Conservation (phyloP, 1,140 invertebrate species). For the Zaprionus ghesquierei region DNA sequence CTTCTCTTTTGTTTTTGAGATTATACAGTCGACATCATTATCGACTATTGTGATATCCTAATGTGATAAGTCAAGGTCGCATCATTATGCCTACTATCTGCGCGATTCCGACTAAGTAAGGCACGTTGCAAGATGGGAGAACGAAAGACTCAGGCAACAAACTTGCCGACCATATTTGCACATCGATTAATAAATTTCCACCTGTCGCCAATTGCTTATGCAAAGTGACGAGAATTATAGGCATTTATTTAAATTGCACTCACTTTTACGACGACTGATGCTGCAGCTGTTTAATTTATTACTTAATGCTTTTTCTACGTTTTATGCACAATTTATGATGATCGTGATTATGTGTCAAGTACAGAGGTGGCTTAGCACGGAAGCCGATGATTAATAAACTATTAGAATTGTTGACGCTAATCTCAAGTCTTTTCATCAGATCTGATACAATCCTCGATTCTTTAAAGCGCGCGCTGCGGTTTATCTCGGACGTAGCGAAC, state of each 20-base stretch:
- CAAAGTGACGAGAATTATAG: constrained; percentile 34
- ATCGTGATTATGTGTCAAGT: constrained; percentile 32
- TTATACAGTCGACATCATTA: neutral
- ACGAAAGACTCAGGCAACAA: constrained; percentile 57
- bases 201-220: constrained; percentile 40
- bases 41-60: neutral
- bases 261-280: constrained; percentile 53
- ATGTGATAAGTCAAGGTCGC: constrained; percentile 40
- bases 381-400: neutral
- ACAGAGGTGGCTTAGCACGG: neutral
- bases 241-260: constrained; percentile 61
- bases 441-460: neutral
- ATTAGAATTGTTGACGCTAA: neutral
- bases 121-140: constrained; percentile 10
- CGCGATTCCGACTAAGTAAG: constrained; percentile 54
- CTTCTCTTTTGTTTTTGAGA: neutral
- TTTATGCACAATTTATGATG: constrained; percentile 41
- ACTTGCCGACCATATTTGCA: constrained; percentile 37
- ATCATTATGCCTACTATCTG: constrained; percentile 41
- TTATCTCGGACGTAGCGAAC: constrained; percentile 64
- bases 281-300: constrained; percentile 37
- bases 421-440: neutral
- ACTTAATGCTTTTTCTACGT: constrained; percentile 22
- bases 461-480: constrained; percentile 31
- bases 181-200: constrained; percentile 44